These are phyloP conservation scores for Colossoma macropomum DNA, from an alignment of 2,113 vertebrate genomes.

Conservation along the genomic window DNA sequence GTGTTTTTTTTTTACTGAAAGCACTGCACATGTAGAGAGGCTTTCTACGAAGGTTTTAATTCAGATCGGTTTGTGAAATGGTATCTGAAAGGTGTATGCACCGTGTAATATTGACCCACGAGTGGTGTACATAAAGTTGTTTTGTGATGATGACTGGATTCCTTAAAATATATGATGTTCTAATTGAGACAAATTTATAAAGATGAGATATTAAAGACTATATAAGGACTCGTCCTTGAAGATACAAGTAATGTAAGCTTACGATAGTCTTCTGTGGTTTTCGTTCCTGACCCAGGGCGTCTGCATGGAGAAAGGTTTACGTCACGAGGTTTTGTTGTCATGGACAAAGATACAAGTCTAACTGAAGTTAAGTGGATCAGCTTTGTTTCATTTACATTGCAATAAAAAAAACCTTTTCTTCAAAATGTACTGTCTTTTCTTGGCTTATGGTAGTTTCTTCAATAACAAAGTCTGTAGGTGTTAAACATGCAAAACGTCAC, in stretches of 20 bases:
- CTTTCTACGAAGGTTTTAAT: constrained; percentile 3
- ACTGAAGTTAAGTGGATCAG: constrained; percentile 2
- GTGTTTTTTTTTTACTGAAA: background rate
- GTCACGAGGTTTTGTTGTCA: constrained; percentile 5
- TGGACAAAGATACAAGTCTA: background rate
- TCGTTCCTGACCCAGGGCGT: background rate
- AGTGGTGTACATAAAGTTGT: constrained; percentile 49
- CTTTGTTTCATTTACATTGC: constrained; percentile 34
- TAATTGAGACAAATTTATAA: constrained; percentile 14
- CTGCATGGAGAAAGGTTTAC: background rate
- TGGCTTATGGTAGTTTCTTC: background rate
- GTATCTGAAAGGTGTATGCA: constrained; percentile 6
- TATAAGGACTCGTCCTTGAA: background rate
- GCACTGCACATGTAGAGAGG: background rate
- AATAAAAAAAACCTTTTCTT: constrained; percentile 30
- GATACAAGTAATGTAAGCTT: background rate
- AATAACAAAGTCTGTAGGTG: background rate
- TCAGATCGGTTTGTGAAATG: constrained; percentile 8
- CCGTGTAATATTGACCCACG: constrained; percentile 24
- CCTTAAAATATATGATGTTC: constrained; percentile 27
- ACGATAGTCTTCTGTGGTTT: background rate
- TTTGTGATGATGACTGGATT: constrained; percentile 39
- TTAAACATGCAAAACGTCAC: too few relatives aligned
- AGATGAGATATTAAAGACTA: constrained; percentile 31
- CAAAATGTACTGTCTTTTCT: background rate